phyloP scores from a whole-genome alignment of 2,797 vertebrate genomes.

The Tenualosa thibaudeaui region DNA sequence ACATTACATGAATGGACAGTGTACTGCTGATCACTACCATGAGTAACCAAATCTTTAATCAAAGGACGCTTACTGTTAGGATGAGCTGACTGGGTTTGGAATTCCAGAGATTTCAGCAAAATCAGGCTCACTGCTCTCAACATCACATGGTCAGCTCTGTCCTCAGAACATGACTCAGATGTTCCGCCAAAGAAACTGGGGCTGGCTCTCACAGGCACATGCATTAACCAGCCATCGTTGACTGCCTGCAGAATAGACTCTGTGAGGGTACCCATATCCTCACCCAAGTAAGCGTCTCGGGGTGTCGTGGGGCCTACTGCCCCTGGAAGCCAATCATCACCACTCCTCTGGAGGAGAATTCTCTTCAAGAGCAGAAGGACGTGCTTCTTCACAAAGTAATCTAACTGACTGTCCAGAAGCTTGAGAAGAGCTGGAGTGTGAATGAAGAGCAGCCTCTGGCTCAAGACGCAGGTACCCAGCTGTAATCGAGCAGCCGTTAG shows the following conservation, averaged over 20 bases:
- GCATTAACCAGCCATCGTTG: constrained; percentile 70
- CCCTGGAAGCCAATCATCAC: constrained; percentile 76
- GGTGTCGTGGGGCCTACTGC: neutral
- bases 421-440: constrained; percentile 67
- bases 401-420: constrained; percentile 56
- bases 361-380: constrained; percentile 83
- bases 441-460: constrained; percentile 73
- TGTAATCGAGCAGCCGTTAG: constrained; percentile 71
- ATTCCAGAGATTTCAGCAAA: constrained; percentile 84
- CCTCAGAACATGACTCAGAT: constrained; percentile 28
- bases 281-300: constrained; percentile 34
- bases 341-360: constrained; percentile 73
- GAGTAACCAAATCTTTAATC: neutral
- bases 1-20: neutral
- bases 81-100: constrained; percentile 63
- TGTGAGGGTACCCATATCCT: constrained; percentile 71
- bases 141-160: constrained; percentile 71
- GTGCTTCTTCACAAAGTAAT: constrained; percentile 78
- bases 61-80: constrained; percentile 57
- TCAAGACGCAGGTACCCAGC: constrained; percentile 53
- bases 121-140: constrained; percentile 83
- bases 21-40: neutral
- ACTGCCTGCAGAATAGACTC: constrained; percentile 68
- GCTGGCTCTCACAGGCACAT: constrained; percentile 61
- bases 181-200: constrained; percentile 78